These are phyloP conservation scores for Portevinia maculata DNA, from an alignment of 2,888 invertebrate genomes.

Conservation along the genomic window DNA sequence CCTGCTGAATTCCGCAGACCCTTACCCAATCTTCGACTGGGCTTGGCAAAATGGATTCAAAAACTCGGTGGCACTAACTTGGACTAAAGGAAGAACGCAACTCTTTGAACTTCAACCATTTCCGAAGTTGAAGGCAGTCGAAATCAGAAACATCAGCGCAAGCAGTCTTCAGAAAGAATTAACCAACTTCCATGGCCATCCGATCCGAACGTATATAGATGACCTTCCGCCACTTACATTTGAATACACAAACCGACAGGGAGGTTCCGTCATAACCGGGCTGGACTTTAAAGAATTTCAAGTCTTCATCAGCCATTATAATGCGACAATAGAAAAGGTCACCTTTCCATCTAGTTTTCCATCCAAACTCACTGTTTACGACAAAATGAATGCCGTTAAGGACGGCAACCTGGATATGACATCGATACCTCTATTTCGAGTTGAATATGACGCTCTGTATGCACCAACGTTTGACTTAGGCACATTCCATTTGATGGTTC, in stretches of 20 bases:
- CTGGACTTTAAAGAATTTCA: not conserved
- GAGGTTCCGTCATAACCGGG: not conserved
- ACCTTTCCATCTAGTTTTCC: not conserved
- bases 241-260: not conserved
- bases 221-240: not conserved
- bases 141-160: not conserved
- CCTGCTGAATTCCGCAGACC: not conserved
- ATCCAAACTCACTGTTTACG: not conserved
- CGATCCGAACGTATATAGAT: not conserved
- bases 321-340: not conserved
- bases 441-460: not conserved
- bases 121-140: not conserved
- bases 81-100: not conserved
- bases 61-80: not conserved
- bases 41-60: slow-evolving; percentile 3
- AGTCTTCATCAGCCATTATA: not conserved
- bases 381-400: not conserved
- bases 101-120: not conserved
- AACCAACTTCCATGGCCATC: not conserved
- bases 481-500: not conserved
- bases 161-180: not conserved
- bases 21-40: not conserved
- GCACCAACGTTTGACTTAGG: not conserved
- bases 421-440: not conserved
- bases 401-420: not conserved